phyloP scores from a whole-genome alignment of 2,888 invertebrate genomes.

The Thera britannica region DNA sequence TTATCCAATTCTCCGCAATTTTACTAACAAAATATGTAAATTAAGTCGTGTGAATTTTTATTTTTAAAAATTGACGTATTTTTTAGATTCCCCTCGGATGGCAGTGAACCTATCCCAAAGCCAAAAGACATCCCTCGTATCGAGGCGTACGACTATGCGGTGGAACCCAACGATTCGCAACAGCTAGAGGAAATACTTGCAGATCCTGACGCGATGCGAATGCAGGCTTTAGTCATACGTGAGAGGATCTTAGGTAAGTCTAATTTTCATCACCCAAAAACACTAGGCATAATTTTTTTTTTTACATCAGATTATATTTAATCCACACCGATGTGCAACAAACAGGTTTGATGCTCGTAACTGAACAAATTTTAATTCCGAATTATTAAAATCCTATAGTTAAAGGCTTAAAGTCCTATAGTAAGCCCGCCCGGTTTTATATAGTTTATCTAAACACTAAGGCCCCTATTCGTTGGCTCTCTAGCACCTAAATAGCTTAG shows the following conservation, averaged over 20 bases:
- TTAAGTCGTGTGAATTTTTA: too few relatives aligned
- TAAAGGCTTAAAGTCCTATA: not conserved
- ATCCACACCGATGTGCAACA: not conserved
- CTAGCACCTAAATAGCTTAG: too few relatives aligned
- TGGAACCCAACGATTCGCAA: slow-evolving; percentile 91
- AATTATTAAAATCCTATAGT: not conserved
- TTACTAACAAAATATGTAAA: too few relatives aligned
- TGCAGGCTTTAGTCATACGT: slow-evolving; percentile 96
- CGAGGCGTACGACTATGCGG: slow-evolving; percentile 94
- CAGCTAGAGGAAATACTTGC: slow-evolving; percentile 94
- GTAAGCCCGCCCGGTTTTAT: not conserved
- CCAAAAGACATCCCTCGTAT: slow-evolving; percentile 88
- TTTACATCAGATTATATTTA: too few relatives aligned
- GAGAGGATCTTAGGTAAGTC: slow-evolving; percentile 91
- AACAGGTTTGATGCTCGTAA: not conserved
- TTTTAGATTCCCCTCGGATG: slow-evolving; percentile 85
- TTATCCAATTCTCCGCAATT: too few relatives aligned
- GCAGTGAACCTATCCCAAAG: slow-evolving; percentile 89
- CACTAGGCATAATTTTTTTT: too few relatives aligned
- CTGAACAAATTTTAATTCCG: not conserved
- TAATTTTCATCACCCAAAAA: not conserved
- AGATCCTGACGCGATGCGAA: slow-evolving; percentile 98
- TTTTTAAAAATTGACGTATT: not conserved
- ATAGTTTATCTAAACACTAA: not conserved
- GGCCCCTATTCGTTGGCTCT: too few relatives aligned